phyloP scores from a whole-genome alignment of 2,113 vertebrate genomes.

The Aviceda subcristata region DNA sequence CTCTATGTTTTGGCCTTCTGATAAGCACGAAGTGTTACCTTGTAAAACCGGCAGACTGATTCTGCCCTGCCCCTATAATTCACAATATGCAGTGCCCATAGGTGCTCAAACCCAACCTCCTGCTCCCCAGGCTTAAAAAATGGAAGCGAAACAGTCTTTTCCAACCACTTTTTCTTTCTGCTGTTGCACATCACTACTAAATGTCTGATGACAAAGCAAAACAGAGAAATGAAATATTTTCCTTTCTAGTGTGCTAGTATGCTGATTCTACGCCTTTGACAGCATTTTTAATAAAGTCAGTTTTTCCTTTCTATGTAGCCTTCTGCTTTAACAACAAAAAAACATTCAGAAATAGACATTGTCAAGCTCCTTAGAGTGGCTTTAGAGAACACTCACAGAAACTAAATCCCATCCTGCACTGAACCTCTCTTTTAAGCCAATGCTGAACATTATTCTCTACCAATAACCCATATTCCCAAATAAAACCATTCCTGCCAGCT shows the following conservation, averaged over 20 bases:
- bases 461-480: conserved; percentile 27
- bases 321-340: background rate
- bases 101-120: background rate
- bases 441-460: background rate
- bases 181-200: background rate
- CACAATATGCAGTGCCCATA: background rate
- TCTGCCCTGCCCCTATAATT: background rate
- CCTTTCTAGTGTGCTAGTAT: background rate
- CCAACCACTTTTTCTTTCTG: background rate
- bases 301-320: background rate
- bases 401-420: background rate
- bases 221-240: background rate
- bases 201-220: background rate
- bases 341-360: background rate
- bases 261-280: background rate
- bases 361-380: background rate
- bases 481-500: background rate
- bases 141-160: background rate
- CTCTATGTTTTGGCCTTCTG: background rate
- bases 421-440: background rate
- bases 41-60: background rate
- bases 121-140: background rate
- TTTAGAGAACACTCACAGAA: background rate
- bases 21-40: background rate
- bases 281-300: background rate